Conservation (phyloP, 2,888 invertebrate genomes). For the Biston stratarius region DNA sequence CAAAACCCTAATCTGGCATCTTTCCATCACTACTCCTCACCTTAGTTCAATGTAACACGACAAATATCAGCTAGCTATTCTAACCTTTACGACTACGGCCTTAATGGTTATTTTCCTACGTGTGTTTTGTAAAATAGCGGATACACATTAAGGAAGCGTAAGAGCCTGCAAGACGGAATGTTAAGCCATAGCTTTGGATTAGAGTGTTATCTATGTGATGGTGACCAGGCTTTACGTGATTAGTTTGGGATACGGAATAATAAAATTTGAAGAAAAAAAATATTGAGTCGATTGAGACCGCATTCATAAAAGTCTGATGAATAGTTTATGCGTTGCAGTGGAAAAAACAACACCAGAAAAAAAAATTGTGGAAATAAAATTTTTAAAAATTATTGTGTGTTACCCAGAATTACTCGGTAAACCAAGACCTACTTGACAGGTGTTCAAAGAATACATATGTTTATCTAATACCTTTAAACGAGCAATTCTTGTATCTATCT, state of each 20-base stretch:
- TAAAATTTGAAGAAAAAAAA: too few relatives aligned
- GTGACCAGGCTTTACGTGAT: conserved; percentile 15
- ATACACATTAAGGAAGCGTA: conserved; percentile 53
- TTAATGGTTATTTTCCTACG: conserved; percentile 42
- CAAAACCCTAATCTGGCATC: conserved; percentile 30
- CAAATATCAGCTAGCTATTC: conserved; percentile 28
- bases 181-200: conserved; percentile 55
- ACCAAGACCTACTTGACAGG: too few relatives aligned
- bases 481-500: too few relatives aligned
- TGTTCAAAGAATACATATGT: too few relatives aligned
- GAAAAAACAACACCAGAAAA: too few relatives aligned
- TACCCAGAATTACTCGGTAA: too few relatives aligned
- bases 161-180: conserved; percentile 52
- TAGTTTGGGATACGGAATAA: neutral
- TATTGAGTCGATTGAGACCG: too few relatives aligned
- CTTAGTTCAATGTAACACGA: conserved; percentile 37
- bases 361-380: too few relatives aligned
- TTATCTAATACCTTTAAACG: too few relatives aligned
- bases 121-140: conserved; percentile 34
- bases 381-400: too few relatives aligned
- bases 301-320: too few relatives aligned
- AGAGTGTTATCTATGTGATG: conserved; percentile 45
- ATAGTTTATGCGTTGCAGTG: too few relatives aligned
- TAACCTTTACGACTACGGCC: neutral
- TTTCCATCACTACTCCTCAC: conserved; percentile 31